Conservation (phyloP, 2,888 invertebrate species). For the Pomacea canaliculata region DNA sequence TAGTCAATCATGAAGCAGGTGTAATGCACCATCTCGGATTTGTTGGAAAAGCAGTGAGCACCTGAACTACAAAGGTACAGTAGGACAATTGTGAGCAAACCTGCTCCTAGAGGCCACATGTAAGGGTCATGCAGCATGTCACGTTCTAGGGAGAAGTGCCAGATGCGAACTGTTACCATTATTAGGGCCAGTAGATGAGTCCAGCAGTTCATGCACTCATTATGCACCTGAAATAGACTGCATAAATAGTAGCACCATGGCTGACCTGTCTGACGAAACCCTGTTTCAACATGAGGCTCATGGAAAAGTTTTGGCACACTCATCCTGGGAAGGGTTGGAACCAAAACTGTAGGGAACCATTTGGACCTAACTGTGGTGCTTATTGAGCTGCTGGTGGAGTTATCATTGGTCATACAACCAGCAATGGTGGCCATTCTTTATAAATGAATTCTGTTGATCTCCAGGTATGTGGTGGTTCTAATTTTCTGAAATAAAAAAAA, state of each 20-base stretch:
- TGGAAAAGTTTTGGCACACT: slow-evolving; percentile 64
- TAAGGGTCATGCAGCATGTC: slow-evolving; percentile 60
- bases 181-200: slow-evolving; percentile 63
- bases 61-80: slow-evolving; percentile 54
- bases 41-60: slow-evolving; percentile 66
- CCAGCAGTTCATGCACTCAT: slow-evolving; percentile 68
- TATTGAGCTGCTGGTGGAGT: not conserved
- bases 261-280: slow-evolving; percentile 64
- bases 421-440: not conserved
- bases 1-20: slow-evolving; percentile 69
- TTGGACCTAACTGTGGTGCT: not conserved
- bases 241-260: slow-evolving; percentile 65
- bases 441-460: no score
- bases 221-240: slow-evolving; percentile 66
- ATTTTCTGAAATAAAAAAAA: no score
- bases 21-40: slow-evolving; percentile 66
- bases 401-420: not conserved
- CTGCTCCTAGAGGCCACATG: slow-evolving; percentile 65
- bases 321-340: slow-evolving; percentile 50
- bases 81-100: slow-evolving; percentile 57
- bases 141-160: slow-evolving; percentile 49
- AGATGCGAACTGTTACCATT: slow-evolving; percentile 42
- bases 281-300: slow-evolving; percentile 65
- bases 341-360: slow-evolving; percentile 28
- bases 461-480: no score